These are phyloP conservation scores for Nylanderia fulva DNA, from an alignment of 1,140 invertebrate species.

Conservation along the genomic window DNA sequence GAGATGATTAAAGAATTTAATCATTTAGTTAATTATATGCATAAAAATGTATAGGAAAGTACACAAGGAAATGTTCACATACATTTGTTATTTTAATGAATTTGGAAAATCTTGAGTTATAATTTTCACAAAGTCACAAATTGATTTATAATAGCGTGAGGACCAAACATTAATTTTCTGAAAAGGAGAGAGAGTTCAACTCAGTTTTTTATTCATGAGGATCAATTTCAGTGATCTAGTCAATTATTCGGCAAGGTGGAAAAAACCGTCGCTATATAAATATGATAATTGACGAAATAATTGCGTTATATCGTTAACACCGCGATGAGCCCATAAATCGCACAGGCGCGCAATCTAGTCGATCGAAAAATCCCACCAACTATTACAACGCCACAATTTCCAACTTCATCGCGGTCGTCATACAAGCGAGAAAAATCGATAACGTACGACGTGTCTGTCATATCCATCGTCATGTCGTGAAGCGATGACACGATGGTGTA, in stretches of 20 bases:
- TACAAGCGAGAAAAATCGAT: constrained; percentile 53
- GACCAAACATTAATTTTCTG: too few relatives aligned
- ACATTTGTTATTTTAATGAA: background rate
- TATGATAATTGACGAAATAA: background rate
- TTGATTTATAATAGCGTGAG: too few relatives aligned
- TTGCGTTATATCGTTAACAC: background rate
- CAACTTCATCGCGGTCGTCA: constrained; percentile 11
- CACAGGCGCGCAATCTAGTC: background rate
- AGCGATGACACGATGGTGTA: constrained; percentile 44
- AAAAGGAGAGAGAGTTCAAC: too few relatives aligned
- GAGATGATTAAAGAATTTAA: background rate
- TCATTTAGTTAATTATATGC: background rate
- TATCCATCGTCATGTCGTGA: constrained; percentile 40
- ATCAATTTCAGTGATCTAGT: background rate
- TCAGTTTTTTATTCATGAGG: too few relatives aligned
- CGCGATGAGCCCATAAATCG: constrained; percentile 18
- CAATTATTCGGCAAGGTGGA: background rate
- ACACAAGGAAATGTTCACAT: background rate
- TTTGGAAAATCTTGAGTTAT: too few relatives aligned
- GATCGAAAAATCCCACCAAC: constrained; percentile 37
- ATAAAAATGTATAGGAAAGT: background rate
- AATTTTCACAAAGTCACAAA: too few relatives aligned
- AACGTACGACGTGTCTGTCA: constrained; percentile 51
- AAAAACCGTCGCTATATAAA: background rate
- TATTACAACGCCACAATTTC: constrained; percentile 46